Conservation (phyloP, 1,140 invertebrate species). For the Agrypnia vestita region DNA sequence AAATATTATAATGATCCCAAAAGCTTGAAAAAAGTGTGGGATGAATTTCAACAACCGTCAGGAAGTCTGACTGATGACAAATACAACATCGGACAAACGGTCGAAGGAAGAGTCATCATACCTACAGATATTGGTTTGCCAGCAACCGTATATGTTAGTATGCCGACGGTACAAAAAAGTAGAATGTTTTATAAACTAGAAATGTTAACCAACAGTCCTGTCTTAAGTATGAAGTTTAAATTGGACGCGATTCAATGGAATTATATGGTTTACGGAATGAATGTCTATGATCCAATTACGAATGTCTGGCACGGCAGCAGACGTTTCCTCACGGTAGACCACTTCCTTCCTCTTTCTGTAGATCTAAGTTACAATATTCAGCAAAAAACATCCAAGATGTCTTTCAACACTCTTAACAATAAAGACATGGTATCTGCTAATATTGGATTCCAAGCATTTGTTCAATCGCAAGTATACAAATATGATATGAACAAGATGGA, state of each 20-base stretch:
- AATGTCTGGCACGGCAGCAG: slow-evolving; percentile 66
- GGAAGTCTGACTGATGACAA: slow-evolving; percentile 22
- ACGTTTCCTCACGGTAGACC: slow-evolving; percentile 62
- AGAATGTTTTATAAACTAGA: slow-evolving; percentile 9
- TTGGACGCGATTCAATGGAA: slow-evolving; percentile 44
- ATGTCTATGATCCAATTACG: slow-evolving; percentile 66
- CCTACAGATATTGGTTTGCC: slow-evolving; percentile 69
- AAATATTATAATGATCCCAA: slow-evolving; percentile 14
- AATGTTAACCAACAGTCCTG: neutral
- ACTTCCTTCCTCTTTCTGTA: slow-evolving; percentile 62
- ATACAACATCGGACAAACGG: slow-evolving; percentile 52
- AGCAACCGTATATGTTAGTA: slow-evolving; percentile 62
- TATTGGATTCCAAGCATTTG: slow-evolving; percentile 62
- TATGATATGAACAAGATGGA: slow-evolving; percentile 61
- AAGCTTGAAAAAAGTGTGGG: neutral
- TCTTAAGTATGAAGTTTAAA: slow-evolving; percentile 36
- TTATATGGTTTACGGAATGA: slow-evolving; percentile 58
- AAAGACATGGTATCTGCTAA: neutral
- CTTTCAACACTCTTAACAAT: slow-evolving; percentile 2
- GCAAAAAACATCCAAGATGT: slow-evolving; percentile 25
- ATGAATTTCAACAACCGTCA: neutral
- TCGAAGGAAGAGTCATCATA: slow-evolving; percentile 59
- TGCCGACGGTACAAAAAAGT: slow-evolving; percentile 62
- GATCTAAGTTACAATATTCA: slow-evolving; percentile 61
- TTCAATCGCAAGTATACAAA: slow-evolving; percentile 62